Evolutionary conservation across 2,888 invertebrate genomes (phyloP).

Genomic region (Vanessa cardui): DNA sequence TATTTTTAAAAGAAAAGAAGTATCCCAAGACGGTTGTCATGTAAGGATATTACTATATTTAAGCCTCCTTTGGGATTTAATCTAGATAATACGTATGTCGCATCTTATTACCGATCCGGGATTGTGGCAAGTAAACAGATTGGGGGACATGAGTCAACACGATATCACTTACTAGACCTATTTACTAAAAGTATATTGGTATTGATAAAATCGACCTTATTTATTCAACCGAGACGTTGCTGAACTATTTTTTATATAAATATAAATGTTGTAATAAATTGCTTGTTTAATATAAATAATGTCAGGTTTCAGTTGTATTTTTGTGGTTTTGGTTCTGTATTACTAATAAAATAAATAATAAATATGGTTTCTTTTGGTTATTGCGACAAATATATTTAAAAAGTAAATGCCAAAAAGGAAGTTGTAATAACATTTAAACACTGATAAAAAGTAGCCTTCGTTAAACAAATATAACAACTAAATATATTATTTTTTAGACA

Average conservation of each 20-base stretch:
- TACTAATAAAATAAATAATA: too few relatives aligned
- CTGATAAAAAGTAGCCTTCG: too few relatives aligned
- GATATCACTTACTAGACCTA: slow-evolving; percentile 72
- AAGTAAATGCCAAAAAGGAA: too few relatives aligned
- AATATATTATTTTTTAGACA: too few relatives aligned
- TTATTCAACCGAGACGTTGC: not conserved
- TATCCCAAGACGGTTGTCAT: slow-evolving; percentile 40
- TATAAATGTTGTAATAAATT: too few relatives aligned
- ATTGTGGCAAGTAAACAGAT: slow-evolving; percentile 77
- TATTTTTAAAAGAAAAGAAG: not conserved
- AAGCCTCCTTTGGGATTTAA: slow-evolving; percentile 73
- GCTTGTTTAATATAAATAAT: too few relatives aligned
- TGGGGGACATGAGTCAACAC: slow-evolving; percentile 71
- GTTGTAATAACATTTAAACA: too few relatives aligned
- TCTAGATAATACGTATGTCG: slow-evolving; percentile 80
- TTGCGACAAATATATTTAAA: too few relatives aligned
- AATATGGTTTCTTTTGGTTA: too few relatives aligned
- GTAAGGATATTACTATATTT: slow-evolving; percentile 54
- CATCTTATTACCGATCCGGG: slow-evolving; percentile 81
- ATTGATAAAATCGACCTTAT: slow-evolving; percentile 35
- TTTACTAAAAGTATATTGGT: slow-evolving; percentile 60
- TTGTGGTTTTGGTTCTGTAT: too few relatives aligned
- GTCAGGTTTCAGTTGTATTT: too few relatives aligned
- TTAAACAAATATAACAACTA: too few relatives aligned
- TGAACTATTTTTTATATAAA: not conserved